Evolutionary conservation across 2,797 vertebrate genomes (phyloP).

Genomic region (Labeo calbasu): DNA sequence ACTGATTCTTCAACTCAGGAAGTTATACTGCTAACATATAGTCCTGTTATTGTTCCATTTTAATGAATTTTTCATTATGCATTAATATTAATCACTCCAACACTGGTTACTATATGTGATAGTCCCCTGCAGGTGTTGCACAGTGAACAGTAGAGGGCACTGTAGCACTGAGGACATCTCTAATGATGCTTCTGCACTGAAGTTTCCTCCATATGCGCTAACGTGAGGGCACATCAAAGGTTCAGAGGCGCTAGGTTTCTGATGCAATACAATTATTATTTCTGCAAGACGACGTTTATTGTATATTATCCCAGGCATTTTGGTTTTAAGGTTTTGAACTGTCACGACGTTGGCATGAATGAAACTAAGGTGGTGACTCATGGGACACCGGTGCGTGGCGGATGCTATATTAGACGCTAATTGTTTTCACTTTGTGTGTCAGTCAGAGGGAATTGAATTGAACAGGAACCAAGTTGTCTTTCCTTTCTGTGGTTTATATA

Average conservation of each 20-base stretch:
- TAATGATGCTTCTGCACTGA: constrained; percentile 72
- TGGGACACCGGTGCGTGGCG: background rate
- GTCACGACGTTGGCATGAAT: constrained; percentile 6
- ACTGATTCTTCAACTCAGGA: background rate
- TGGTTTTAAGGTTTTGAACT: constrained; percentile 34
- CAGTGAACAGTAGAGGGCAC: constrained; percentile 70
- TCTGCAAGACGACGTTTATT: constrained; percentile 42
- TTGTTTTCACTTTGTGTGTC: background rate
- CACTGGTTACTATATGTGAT: constrained; percentile 62
- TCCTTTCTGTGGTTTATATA: background rate
- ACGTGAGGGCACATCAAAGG: constrained; percentile 47
- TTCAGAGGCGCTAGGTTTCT: constrained; percentile 41
- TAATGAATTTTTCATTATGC: constrained; percentile 59
- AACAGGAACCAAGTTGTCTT: background rate
- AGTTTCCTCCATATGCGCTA: constrained; percentile 50
- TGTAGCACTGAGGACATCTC: constrained; percentile 64
- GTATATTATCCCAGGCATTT: constrained; percentile 24
- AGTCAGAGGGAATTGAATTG: background rate
- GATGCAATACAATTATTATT: constrained; percentile 55
- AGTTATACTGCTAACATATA: constrained; percentile 1
- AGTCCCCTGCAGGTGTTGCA: constrained; percentile 53
- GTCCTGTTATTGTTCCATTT: constrained; percentile 13
- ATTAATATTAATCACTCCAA: constrained; percentile 66
- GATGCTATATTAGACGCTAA: constrained; percentile 25
- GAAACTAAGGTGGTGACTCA: background rate